Evolutionary conservation across 2,797 vertebrate species (phyloP).

Genomic region (Bothrops alternatus): DNA sequence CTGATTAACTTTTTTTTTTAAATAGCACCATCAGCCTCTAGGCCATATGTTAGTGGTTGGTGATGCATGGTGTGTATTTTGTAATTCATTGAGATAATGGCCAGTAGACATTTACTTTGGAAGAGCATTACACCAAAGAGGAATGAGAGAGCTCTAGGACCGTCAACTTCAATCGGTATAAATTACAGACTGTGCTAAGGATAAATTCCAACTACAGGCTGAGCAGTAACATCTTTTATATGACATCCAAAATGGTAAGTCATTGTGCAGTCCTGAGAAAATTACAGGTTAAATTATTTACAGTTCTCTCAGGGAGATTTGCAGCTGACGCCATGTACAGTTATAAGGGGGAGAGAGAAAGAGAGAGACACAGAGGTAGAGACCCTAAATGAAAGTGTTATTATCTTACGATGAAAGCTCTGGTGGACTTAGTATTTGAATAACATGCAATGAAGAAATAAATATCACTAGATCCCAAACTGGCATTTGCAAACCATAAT

Average conservation of each 20-base stretch:
- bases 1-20: neutral
- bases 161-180: conserved; percentile 52
- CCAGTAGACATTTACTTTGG: conserved; percentile 40
- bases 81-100: conserved; percentile 39
- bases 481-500: neutral
- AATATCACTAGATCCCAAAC: accelerated
- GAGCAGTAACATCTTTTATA: conserved; percentile 23
- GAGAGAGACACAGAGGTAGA: neutral
- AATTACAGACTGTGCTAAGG: conserved; percentile 47
- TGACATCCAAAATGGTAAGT: conserved; percentile 35
- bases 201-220: conserved; percentile 24
- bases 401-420: neutral
- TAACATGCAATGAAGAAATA: neutral
- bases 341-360: neutral
- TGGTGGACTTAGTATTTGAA: neutral
- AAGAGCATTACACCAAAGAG: conserved; percentile 36
- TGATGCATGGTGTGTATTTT: neutral
- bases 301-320: neutral
- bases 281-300: conserved; percentile 32
- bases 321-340: neutral
- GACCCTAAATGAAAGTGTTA: neutral
- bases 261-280: neutral
- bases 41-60: neutral
- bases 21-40: neutral
- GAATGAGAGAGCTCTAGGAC: conserved; percentile 34